Percentiles rank a stretch among this genome's conserved stretches.
These are phyloP conservation scores for Orbicella faveolata DNA, from an alignment of 64 coral and sea anemone species.

Conservation along the genomic window DNA sequence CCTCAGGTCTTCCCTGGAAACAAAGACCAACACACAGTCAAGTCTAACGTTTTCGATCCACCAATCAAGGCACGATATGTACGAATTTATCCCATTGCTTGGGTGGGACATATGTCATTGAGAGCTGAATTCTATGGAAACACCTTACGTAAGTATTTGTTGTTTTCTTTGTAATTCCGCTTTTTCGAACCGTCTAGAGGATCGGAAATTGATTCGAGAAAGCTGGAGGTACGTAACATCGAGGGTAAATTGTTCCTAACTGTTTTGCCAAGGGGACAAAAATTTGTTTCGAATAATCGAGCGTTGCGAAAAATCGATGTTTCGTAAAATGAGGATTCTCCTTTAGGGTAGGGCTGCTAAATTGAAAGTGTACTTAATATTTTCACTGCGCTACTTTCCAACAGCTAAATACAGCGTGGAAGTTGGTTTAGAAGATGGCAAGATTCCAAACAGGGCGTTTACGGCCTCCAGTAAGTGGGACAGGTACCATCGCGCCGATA, in stretches of 20 bases:
- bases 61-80: slow-evolving; percentile 56
- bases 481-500: slow-evolving; percentile 9
- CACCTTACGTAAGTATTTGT: slow-evolving; percentile 32
- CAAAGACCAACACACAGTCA: slow-evolving; percentile 48
- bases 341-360: not conserved
- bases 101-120: slow-evolving; percentile 55
- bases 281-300: too few relatives aligned
- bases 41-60: slow-evolving; percentile 56
- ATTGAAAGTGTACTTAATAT: not conserved
- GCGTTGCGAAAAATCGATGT: too few relatives aligned
- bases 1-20: slow-evolving; percentile 55
- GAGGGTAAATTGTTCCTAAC: too few relatives aligned
- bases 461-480: slow-evolving; percentile 26
- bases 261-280: too few relatives aligned
- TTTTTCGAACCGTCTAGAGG: too few relatives aligned
- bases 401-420: slow-evolving; percentile 13
- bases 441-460: slow-evolving; percentile 21
- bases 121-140: slow-evolving; percentile 54
- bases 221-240: too few relatives aligned
- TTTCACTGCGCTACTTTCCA: not conserved
- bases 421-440: slow-evolving; percentile 27
- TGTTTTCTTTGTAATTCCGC: too few relatives aligned
- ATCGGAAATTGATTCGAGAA: too few relatives aligned
- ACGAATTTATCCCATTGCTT: slow-evolving; percentile 46
- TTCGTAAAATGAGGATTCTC: too few relatives aligned